Evolutionary conservation across 2,113 vertebrate species (phyloP).

Genomic region (Regulus satrapa): DNA sequence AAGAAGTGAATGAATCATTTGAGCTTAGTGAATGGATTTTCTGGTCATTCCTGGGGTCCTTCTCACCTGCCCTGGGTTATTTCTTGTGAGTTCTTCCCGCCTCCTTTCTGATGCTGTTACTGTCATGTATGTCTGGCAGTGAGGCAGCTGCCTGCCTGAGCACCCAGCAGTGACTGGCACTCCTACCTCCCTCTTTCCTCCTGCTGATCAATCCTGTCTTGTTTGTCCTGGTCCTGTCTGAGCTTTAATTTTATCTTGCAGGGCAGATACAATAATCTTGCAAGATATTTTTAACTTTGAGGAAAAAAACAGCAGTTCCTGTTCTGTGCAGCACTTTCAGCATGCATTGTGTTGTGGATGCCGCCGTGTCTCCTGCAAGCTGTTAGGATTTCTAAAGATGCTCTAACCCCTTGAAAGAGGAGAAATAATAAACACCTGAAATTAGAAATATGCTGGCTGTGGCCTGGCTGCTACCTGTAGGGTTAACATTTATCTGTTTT

Average conservation of each 20-base stretch:
- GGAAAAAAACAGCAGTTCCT: accelerated
- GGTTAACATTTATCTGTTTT: background rate
- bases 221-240: background rate
- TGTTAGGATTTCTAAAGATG: background rate
- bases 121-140: accelerated
- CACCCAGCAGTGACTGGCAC: accelerated
- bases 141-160: background rate
- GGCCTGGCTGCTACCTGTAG: background rate
- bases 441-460: background rate
- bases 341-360: accelerated
- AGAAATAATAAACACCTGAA: background rate
- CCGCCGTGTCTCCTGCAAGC: background rate
- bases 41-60: background rate
- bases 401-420: background rate
- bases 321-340: accelerated
- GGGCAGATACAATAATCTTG: background rate
- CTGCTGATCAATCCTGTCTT: background rate
- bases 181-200: background rate
- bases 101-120: background rate
- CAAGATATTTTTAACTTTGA: background rate
- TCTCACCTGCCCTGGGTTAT: background rate
- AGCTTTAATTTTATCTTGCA: background rate
- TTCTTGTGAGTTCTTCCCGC: background rate
- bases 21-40: background rate
- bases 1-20: background rate